phyloP scores from a whole-genome alignment of 2,113 vertebrate species.

The Rana temporaria region DNA sequence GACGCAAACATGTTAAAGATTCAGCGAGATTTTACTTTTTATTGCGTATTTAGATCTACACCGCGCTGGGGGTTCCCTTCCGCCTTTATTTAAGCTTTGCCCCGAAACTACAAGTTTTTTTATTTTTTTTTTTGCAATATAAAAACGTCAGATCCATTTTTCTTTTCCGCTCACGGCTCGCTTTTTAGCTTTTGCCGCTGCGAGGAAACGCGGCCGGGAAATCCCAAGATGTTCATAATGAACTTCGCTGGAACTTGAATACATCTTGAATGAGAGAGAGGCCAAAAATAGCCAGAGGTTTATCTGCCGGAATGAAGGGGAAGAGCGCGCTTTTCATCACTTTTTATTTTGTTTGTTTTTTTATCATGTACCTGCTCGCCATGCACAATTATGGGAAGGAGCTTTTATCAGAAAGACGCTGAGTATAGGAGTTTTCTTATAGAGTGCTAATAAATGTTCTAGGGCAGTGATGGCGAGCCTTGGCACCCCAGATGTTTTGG shows the following conservation, averaged over 20 bases:
- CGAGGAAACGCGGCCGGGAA: slow-evolving; percentile 24
- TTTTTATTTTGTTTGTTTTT: not conserved
- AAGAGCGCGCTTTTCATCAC: not conserved
- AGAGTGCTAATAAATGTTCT: no score
- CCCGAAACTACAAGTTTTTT: not conserved
- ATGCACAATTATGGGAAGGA: no score
- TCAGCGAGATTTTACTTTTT: not conserved
- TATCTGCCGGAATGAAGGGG: not conserved
- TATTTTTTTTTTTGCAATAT: not conserved
- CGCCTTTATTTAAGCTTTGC: not conserved
- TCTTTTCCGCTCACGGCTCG: slow-evolving; percentile 24
- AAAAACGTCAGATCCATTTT: slow-evolving; percentile 38
- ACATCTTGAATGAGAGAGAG: no score
- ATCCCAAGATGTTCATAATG: slow-evolving; percentile 15
- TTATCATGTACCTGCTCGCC: not conserved
- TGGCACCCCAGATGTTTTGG: no score
- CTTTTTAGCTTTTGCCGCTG: not conserved
- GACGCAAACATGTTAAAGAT: no score
- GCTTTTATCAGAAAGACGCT: no score
- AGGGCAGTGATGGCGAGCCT: no score
- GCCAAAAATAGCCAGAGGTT: slow-evolving; percentile 32
- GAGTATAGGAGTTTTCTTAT: no score
- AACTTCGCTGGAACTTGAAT: slow-evolving; percentile 37
- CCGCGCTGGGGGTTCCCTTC: not conserved
- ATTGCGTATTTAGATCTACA: not conserved